These are phyloP conservation scores for Geodia barretti DNA, from an alignment of 37 sponge, comb jelly and placozoan species.

Conservation along the genomic window DNA sequence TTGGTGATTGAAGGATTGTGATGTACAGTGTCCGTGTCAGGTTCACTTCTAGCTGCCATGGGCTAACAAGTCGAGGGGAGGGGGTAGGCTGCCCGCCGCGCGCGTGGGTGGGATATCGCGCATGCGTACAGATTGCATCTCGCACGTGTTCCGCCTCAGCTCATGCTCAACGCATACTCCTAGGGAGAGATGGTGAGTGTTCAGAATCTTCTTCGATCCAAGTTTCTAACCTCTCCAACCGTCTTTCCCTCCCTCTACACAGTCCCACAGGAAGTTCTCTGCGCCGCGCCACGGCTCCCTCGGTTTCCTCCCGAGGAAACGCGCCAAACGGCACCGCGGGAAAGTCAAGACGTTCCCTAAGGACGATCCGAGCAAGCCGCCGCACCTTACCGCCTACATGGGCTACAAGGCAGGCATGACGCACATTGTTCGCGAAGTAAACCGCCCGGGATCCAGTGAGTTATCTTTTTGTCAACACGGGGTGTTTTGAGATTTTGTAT, in stretches of 20 bases:
- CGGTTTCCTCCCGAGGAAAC: constrained; percentile 97
- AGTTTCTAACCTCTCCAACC: background rate
- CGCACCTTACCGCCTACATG: constrained; percentile 97
- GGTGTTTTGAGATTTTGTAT: too few relatives aligned
- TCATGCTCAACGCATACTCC: too few relatives aligned
- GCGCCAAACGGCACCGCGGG: constrained; percentile 89
- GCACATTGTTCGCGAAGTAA: constrained; percentile 92
- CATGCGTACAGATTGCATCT: too few relatives aligned
- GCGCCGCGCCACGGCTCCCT: constrained; percentile 99
- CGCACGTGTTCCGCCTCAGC: too few relatives aligned
- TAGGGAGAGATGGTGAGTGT: background rate
- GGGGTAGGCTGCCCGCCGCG: too few relatives aligned
- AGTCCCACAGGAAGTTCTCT: constrained; percentile 98
- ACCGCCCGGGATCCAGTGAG: constrained; percentile 95
- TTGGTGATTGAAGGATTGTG: too few relatives aligned
- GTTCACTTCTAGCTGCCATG: too few relatives aligned
- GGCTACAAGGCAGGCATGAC: constrained; percentile 99
- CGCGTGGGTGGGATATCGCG: too few relatives aligned
- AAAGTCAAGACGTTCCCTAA: constrained; percentile 99
- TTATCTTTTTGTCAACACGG: too few relatives aligned
- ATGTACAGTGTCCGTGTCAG: too few relatives aligned
- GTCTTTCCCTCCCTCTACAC: constrained; percentile 10
- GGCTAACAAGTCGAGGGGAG: too few relatives aligned
- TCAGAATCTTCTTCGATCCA: background rate
- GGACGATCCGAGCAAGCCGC: constrained; percentile 91